These are phyloP conservation scores for Parapristionchus giblindavisi DNA, from an alignment of 2,888 invertebrate species.

Conservation along the genomic window DNA sequence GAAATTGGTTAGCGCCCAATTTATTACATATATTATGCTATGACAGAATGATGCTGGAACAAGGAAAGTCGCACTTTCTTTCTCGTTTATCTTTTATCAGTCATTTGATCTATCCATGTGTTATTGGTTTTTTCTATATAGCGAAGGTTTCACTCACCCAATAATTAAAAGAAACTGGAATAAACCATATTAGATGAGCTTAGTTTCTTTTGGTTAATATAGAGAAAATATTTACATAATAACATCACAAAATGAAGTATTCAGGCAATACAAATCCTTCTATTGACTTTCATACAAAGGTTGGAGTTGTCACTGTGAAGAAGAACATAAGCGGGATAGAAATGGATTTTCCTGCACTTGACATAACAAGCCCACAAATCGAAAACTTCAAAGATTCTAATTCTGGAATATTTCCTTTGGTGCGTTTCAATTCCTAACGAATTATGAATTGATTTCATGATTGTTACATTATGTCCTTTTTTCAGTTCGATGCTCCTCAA, in stretches of 20 bases:
- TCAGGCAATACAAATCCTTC: conserved; percentile 68
- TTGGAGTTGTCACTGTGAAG: conserved; percentile 51
- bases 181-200: too few species aligned
- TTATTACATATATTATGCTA: neutral
- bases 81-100: too few species aligned
- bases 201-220: too few species aligned
- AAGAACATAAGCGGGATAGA: conserved; percentile 43
- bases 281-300: conserved; percentile 61
- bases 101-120: too few species aligned
- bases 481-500: conserved; percentile 46
- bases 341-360: conserved; percentile 58
- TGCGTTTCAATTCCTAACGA: neutral
- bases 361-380: conserved; percentile 45
- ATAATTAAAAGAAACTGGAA: too few species aligned
- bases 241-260: too few species aligned
- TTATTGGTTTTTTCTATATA: too few species aligned
- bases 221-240: too few species aligned
- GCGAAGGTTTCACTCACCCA: too few species aligned
- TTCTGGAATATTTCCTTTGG: conserved; percentile 45
- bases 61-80: too few species aligned
- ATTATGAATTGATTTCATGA: neutral
- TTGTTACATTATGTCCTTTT: too few species aligned
- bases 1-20: conserved; percentile 59
- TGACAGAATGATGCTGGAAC: too few species aligned
- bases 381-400: conserved; percentile 41